Base-by-base conservation (phyloP, 1,140 invertebrate species). In the Pogonomyrmex californicus region DNA sequence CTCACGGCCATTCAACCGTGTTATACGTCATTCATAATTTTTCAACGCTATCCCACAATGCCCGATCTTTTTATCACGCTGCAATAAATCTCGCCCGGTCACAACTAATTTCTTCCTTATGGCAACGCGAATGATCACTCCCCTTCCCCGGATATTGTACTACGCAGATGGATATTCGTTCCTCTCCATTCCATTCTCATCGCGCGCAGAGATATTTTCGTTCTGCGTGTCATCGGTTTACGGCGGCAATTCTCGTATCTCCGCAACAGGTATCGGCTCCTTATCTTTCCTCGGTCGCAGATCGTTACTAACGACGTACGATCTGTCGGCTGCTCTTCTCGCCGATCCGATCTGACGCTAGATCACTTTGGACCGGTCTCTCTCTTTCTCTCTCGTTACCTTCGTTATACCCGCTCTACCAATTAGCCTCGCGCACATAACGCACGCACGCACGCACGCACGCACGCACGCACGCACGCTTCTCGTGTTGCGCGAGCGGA, bases 391-490 rank as follows among this genome's bases (percentile, higher is more conserved):
- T 60, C 44, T 87, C 47, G 23, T 9, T 47, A 68, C 58, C 54
- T 47, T 14, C 51, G 36, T 70, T 63, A 23, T 23, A 56, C 23
- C 65, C 49, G 49, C 47, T 82, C 58, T 87, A 56, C 58, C 65
- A 90, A 90, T 90, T 89, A 90, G 88, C 71, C 47, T 86, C 51
- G 47, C 41, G 54, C 70, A 73, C 65, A 23, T 68, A 68, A 70
- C 47, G 63, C 49, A 60, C 51, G 54, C 51, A 58, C 54, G 70
- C 41, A 54, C 71, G 51, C 51, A 23, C 23, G 23, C 23, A 23
- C 70, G 71, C 58, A 58, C 63, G 71, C 12, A 58, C 17, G 56
- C 56, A 54, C 71, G 54, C 51, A 58, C 54, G 70, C 41, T 49
- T 76, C 63, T 12, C 49, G 49, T 73, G 36, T 44, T 54, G 65